Evolutionary conservation across 2,797 vertebrate species (phyloP), one percentile per base, ranked within the genome.

Genomic region (Spheniscus humboldti): DNA sequence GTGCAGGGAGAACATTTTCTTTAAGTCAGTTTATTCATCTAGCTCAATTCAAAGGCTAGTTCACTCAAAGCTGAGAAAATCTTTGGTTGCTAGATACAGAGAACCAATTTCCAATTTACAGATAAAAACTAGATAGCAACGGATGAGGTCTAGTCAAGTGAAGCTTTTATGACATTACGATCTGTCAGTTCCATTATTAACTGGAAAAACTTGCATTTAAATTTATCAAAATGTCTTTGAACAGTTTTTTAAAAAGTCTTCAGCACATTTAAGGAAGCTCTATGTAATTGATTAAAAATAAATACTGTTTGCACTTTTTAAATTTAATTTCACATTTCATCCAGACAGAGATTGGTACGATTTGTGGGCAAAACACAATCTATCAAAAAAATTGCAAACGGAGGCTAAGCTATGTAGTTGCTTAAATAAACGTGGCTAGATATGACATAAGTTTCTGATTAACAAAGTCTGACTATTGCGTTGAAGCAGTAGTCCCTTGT

Each of bases 1-100:
- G 93, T 97, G 96, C 96, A 95, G 94, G 69, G 78, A 83, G 68
- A 94, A 83, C 56, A 68, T 93, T 93, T 96, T 76, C 62, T 62
- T 91, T 71, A 80, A 93, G 64, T 35, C 77, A 86, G 67, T 94
- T 92, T 62, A 95, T 96, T 97, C 94, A 96, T 91, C 48, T 43
- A 74, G 69, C 80, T 76, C 93, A 57, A 90, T 67, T 96, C 96
- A 97, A 96, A 95, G 90, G 74, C 92, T 48, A 31, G 89, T 82
- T 96, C 80, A 85, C 74, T 93, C 23, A 43, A 92, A 83, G 94
- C 93, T 87, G 83, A 76, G 93, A 96, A 95, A 96, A 94, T 85
- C 93, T 80, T 76, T n/a, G 24, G 56, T 71, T 92, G 77, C 35
- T 87, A 92, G 90, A 93, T 47, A 93, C 62, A 93, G 90, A 91